phyloP scores from a whole-genome alignment of 2,888 invertebrate genomes.

The Dasypogon diadema region DNA sequence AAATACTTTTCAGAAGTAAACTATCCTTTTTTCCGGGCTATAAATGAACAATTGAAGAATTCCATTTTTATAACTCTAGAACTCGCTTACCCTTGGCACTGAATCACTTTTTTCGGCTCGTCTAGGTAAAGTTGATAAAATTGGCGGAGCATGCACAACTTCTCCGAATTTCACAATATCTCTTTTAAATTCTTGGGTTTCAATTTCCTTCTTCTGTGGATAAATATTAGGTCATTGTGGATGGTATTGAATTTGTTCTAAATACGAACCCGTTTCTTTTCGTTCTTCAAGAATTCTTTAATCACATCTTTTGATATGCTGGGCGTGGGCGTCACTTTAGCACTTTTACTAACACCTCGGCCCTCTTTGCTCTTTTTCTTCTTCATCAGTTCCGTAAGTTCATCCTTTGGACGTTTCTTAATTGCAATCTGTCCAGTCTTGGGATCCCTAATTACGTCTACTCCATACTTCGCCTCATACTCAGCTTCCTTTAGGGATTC shows the following conservation, averaged over 20 bases:
- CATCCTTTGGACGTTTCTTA: conserved; percentile 71
- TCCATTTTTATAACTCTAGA: conserved; percentile 24
- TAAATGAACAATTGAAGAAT: conserved; percentile 61
- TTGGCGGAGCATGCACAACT: conserved; percentile 79
- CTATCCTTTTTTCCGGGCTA: conserved; percentile 75
- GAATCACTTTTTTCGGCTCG: conserved; percentile 68
- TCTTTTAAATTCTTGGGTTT: conserved; percentile 70
- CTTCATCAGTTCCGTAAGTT: conserved; percentile 71
- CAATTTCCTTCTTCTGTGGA: conserved; percentile 60
- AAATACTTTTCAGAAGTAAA: conserved; percentile 73
- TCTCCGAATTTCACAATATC: conserved; percentile 83
- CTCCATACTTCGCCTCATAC: conserved; percentile 74
- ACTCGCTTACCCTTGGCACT: conserved; percentile 67
- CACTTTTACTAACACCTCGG: conserved; percentile 64
- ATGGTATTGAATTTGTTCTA: background rate
- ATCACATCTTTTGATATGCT: conserved; percentile 63
- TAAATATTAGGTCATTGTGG: too few species aligned
- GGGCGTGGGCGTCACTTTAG: conserved; percentile 59
- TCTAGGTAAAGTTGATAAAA: conserved; percentile 71
- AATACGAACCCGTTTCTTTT: conserved; percentile 60
- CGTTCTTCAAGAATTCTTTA: conserved; percentile 64
- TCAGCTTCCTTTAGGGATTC: conserved; percentile 74
- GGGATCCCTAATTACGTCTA: conserved; percentile 71
- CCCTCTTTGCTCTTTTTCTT: conserved; percentile 59
- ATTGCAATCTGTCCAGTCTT: conserved; percentile 69